These are phyloP conservation scores for fruit fly (Drosophila melanogaster) DNA, from an alignment of 1,140 invertebrate genomes.

Conservation along the genomic window Release_6_plus_ISO1_MT NT_037436.4:9042501-9043000, in stretches of 20 bases:
- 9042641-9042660: constrained; percentile 15
- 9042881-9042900: too few species aligned
- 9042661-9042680: constrained; percentile 36
- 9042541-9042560: constrained; percentile 53
- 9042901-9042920: too few species aligned
- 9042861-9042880: too few species aligned
- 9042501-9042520: constrained; percentile 73
- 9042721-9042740: constrained; percentile 75
- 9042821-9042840: too few species aligned
- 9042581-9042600: constrained; percentile 8
- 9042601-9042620: background rate
- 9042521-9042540: constrained; percentile 67
- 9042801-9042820: too few species aligned
- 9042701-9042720: constrained; percentile 62
- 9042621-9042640: background rate
- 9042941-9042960: constrained; percentile 12
- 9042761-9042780: constrained; percentile 12
- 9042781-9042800: background rate
- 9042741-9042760: constrained; percentile 19
- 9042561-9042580: constrained; percentile 59
- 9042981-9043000: constrained; percentile 68
- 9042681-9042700: constrained; percentile 55
- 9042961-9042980: constrained; percentile 79
- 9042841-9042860: background rate
- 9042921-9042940: constrained; percentile 12